Conservation (phyloP, 2,113 vertebrate genomes). For the Malurus alboscapulatus region DNA sequence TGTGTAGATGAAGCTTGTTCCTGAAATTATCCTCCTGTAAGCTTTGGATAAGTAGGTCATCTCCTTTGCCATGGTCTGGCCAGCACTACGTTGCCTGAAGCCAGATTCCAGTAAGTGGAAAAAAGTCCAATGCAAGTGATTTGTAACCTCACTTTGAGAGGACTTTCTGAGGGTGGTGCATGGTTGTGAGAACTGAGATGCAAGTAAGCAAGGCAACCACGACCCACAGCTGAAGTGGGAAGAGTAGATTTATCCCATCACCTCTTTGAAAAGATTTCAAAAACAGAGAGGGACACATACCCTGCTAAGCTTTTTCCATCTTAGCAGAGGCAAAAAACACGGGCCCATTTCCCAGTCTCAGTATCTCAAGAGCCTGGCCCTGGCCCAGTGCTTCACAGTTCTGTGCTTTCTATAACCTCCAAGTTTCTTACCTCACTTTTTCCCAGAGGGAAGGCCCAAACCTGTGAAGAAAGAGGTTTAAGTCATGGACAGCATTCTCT, state of each 20-base stretch:
- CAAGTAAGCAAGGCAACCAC: neutral
- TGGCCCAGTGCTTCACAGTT: neutral
- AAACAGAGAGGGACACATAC: neutral
- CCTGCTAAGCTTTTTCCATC: neutral
- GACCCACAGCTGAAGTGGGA: neutral
- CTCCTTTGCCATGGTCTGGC: neutral
- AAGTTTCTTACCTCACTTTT: neutral
- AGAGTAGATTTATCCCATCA: neutral
- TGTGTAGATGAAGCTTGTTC: neutral
- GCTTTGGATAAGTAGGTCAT: neutral
- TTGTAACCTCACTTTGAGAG: neutral
- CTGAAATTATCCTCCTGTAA: neutral
- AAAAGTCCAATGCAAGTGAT: neutral
- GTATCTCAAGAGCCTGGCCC: neutral
- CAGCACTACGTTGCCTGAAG: neutral
- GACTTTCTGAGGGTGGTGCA: neutral
- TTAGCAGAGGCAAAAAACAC: neutral
- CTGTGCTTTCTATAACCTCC: neutral
- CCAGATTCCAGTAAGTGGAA: neutral
- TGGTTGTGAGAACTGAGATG: neutral
- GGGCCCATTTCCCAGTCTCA: fast-evolving
- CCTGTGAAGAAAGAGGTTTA: neutral
- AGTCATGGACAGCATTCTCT: neutral
- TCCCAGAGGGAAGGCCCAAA: neutral
- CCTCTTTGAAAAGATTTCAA: neutral